Conservation (phyloP, 2,797 vertebrate species). For the Onychomys arenicola region DNA sequence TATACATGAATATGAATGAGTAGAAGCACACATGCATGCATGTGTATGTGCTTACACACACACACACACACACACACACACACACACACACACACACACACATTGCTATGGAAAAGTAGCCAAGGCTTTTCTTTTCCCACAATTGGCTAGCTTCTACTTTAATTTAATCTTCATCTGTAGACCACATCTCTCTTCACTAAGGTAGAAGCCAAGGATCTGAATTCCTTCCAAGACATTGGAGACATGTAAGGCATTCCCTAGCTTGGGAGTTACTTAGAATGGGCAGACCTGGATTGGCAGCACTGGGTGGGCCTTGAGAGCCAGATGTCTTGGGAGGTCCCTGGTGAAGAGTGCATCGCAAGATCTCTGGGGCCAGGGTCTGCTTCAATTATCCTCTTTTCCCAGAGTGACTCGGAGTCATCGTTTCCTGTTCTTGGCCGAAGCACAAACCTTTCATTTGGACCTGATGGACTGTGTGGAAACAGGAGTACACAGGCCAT, state of each 20-base stretch:
- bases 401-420: constrained; percentile 58
- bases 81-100: neutral
- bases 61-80: too few species aligned
- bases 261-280: constrained; percentile 42
- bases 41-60: too few species aligned
- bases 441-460: constrained; percentile 80
- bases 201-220: constrained; percentile 55
- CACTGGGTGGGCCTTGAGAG: constrained; percentile 42
- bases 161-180: constrained; percentile 46
- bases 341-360: neutral
- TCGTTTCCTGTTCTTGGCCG: constrained; percentile 79
- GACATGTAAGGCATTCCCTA: constrained; percentile 30
- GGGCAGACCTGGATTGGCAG: neutral
- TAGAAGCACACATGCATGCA: too few species aligned
- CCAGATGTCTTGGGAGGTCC: constrained; percentile 73
- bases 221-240: constrained; percentile 73
- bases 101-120: neutral
- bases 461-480: constrained; percentile 81
- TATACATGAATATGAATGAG: neutral
- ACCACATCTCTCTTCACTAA: constrained; percentile 32
- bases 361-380: constrained; percentile 40
- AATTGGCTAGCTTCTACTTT: constrained; percentile 46
- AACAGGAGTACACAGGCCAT: constrained; percentile 73
- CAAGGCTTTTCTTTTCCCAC: neutral
- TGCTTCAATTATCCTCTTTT: constrained; percentile 70